Base-by-base conservation (phyloP, 2,888 invertebrate genomes). In the Anodontia alba region DNA sequence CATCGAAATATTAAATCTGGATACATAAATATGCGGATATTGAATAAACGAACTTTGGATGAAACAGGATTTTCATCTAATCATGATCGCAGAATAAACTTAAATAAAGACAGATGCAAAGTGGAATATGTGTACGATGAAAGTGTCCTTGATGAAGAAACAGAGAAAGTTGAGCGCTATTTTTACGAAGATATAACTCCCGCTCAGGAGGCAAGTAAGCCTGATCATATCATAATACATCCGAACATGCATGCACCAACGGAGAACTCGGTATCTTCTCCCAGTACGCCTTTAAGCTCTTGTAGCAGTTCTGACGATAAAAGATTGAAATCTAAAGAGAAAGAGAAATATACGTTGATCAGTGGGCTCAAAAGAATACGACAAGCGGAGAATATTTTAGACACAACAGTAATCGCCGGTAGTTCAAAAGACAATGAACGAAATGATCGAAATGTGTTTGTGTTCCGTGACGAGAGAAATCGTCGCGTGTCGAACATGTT, bases 101-200 rank as follows among this genome's bases (percentile, higher is more conserved):
- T 69, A 5, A 68, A 69, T 26, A 46, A 38, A 20, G 54, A 79
- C 20, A 77, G 74, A 51, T 83, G 83, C 67, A 89, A 90, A 54
- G 89, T 92, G 12, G 93, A 93, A 81, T 93, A 93, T 57, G 88
- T 92, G n/a, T 93, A 94, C 70, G 94, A 94, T 76, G 93, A 93
- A 82, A 89, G 88, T 66, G 93, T 93, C 3, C 77, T 92, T 17
- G 93, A 94, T 71, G 89, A 90, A 7, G 91, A 90, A 74, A 93
- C 93, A 0, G 93, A 94, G 80, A 90, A 91, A 70, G 87, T 93
- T 5, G 92, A 93, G 70, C 74, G 92, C 8, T 92, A 90, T 78
- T 91, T 88, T 74, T 92, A 92, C 76, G 91, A 93, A 76, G 91
- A 92, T 51, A 73, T 82, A 42, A 80, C 73, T 29, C 49, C 79